Evolutionary conservation across 1,140 invertebrate species (phyloP).

Genomic region (Contarinia nasturtii): DNA sequence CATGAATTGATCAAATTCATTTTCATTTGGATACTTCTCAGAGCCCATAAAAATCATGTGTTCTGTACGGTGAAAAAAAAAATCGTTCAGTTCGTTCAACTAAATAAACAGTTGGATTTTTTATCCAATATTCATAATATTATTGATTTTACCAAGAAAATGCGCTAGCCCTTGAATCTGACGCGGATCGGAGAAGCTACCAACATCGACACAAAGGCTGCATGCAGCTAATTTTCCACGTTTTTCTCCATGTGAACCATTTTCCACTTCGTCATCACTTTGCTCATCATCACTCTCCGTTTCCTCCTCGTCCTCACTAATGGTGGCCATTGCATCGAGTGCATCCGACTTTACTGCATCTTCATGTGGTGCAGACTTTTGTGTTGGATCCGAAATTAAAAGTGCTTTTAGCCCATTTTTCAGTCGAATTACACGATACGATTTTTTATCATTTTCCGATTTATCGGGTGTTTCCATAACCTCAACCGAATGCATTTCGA

Average conservation of each 20-base stretch:
- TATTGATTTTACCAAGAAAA: slow-evolving; percentile 27
- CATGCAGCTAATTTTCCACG: slow-evolving; percentile 42
- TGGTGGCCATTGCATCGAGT: slow-evolving; percentile 5
- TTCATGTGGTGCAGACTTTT: slow-evolving; percentile 16
- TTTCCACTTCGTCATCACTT: slow-evolving; percentile 21
- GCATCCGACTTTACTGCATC: slow-evolving; percentile 8
- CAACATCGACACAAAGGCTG: slow-evolving; percentile 46
- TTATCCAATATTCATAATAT: background rate
- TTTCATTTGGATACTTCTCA: slow-evolving; percentile 68
- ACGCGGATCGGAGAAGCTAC: slow-evolving; percentile 45
- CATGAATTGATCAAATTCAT: slow-evolving; percentile 66
- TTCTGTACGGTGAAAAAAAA: too few species aligned
- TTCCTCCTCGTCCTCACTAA: slow-evolving; percentile 8
- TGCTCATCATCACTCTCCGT: slow-evolving; percentile 10
- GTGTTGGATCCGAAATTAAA: slow-evolving; percentile 37
- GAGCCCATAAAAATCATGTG: slow-evolving; percentile 94
- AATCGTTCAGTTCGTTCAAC: too few species aligned
- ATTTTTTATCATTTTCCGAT: slow-evolving; percentile 36
- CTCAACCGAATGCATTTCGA: slow-evolving; percentile 1
- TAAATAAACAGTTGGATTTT: background rate
- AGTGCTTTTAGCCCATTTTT: slow-evolving; percentile 46
- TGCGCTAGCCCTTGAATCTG: slow-evolving; percentile 77
- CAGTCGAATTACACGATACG: slow-evolving; percentile 38
- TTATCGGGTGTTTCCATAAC: slow-evolving; percentile 28
- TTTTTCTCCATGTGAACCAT: slow-evolving; percentile 10